Conservation (phyloP, 2,888 invertebrate species). For the Cenopis cana region DNA sequence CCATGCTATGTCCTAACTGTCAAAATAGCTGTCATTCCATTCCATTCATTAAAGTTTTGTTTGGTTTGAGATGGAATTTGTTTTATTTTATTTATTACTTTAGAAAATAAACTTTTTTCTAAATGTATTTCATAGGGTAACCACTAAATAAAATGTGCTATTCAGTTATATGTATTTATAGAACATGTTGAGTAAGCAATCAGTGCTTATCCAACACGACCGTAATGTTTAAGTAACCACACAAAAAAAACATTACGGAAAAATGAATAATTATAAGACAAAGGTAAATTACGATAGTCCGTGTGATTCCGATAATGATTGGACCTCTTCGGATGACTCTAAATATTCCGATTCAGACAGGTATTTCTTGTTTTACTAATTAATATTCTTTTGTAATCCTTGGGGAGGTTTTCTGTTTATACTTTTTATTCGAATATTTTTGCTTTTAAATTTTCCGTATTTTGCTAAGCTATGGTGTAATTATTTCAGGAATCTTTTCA, state of each 20-base stretch:
- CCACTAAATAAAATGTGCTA: not conserved
- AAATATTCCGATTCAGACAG: conserved; percentile 87
- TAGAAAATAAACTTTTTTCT: not conserved
- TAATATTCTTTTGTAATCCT: not conserved
- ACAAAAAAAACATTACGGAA: conserved; percentile 6
- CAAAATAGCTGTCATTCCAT: not conserved
- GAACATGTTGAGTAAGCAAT: not conserved
- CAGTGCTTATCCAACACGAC: not conserved
- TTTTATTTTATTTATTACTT: conserved; percentile 15
- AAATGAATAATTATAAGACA: conserved; percentile 63
- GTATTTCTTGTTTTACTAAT: conserved; percentile 56
- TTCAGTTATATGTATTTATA: not conserved
- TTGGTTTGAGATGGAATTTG: conserved; percentile 6
- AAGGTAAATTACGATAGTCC: conserved; percentile 71
- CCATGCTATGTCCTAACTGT: conserved; percentile 11
- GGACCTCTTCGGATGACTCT: conserved; percentile 80
- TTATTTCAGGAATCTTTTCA: not conserved
- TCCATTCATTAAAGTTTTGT: conserved; percentile 1
- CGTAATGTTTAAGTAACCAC: too few species aligned
- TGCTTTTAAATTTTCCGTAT: too few species aligned
- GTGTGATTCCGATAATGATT: conserved; percentile 78
- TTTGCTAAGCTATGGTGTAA: too few species aligned
- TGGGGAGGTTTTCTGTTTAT: not conserved
- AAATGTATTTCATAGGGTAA: not conserved
- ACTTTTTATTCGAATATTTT: too few species aligned